Percentiles rank a stretch among this genome's conserved stretches.
phyloP scores from a whole-genome alignment of 1,140 invertebrate genomes.

The Drosophila elegans region DNA sequence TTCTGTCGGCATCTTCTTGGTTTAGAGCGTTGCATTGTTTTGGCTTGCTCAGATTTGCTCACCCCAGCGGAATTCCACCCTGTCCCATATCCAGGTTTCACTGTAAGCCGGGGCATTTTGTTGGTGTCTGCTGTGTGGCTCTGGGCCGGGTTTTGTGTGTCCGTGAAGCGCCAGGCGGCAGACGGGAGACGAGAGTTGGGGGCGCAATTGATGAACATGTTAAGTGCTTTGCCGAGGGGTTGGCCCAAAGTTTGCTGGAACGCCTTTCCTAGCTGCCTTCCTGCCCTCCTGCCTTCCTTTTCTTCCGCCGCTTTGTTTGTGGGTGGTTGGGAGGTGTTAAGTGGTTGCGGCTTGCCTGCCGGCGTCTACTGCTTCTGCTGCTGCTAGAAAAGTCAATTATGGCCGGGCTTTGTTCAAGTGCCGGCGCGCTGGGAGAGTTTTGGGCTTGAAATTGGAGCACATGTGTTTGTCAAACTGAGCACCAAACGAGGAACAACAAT shows the following conservation, averaged over 20 bases:
- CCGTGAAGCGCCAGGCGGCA: slow-evolving; percentile 35
- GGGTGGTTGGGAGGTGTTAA: slow-evolving; percentile 33
- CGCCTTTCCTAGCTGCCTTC: slow-evolving; percentile 42
- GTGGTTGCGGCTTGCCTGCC: slow-evolving; percentile 47
- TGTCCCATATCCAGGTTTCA: slow-evolving; percentile 18
- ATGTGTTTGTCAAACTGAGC: slow-evolving; percentile 30
- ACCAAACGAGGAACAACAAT: slow-evolving; percentile 26
- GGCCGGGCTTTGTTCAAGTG: slow-evolving; percentile 75
- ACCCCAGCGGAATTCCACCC: slow-evolving; percentile 23
- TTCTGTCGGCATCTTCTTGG: slow-evolving; percentile 10
- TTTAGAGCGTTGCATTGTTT: slow-evolving; percentile 62
- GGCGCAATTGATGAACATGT: slow-evolving; percentile 78
- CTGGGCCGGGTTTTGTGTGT: slow-evolving; percentile 14
- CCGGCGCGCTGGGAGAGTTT: slow-evolving; percentile 40
- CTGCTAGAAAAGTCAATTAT: slow-evolving; percentile 73
- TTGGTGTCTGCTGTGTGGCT: slow-evolving; percentile 58
- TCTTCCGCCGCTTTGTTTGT: slow-evolving; percentile 23
- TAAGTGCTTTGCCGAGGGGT: slow-evolving; percentile 69
- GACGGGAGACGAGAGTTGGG: neutral
- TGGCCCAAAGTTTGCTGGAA: slow-evolving; percentile 61
- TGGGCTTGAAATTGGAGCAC: slow-evolving; percentile 62
- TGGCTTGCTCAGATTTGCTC: slow-evolving; percentile 56
- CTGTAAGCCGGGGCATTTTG: slow-evolving; percentile 62
- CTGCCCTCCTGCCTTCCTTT: no score
- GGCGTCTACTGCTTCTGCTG: slow-evolving; percentile 24